A percentile compares a stretch with the other conserved stretches of the same genome.
These are phyloP conservation scores for Propithecus coquereli DNA, from an alignment of 2,113 vertebrate species.

Conservation along the genomic window DNA sequence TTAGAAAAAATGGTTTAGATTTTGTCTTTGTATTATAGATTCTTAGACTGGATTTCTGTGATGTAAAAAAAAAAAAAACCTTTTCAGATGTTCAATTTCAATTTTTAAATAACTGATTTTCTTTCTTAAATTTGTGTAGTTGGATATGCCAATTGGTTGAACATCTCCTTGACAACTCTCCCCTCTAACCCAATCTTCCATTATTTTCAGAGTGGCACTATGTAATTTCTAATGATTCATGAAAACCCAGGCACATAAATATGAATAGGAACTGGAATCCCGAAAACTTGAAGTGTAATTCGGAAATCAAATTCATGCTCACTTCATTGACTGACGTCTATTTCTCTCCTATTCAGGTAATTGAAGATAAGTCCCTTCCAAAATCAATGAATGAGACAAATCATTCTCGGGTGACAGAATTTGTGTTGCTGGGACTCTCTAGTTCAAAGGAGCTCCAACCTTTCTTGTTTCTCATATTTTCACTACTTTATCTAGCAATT, in stretches of 20 bases:
- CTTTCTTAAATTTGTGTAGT: background rate
- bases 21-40: background rate
- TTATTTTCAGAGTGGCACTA: background rate
- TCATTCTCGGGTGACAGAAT: conserved; percentile 32
- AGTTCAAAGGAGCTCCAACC: conserved; percentile 52
- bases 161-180: background rate
- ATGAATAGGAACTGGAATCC: background rate
- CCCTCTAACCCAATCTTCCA: background rate
- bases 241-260: background rate
- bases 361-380: background rate
- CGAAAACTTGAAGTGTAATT: background rate
- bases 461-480: conserved; percentile 59
- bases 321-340: background rate
- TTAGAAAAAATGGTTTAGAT: background rate
- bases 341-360: background rate
- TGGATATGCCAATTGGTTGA: background rate
- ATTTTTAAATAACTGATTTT: background rate
- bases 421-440: conserved; percentile 66
- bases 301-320: background rate
- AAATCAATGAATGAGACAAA: conserved; percentile 64
- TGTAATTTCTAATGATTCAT: background rate
- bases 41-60: background rate
- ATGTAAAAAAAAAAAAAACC: background rate
- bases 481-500: conserved; percentile 55
- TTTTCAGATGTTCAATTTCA: background rate